Base-by-base conservation (phyloP, 2,888 invertebrate genomes). In the Rhodophaea formosa region DNA sequence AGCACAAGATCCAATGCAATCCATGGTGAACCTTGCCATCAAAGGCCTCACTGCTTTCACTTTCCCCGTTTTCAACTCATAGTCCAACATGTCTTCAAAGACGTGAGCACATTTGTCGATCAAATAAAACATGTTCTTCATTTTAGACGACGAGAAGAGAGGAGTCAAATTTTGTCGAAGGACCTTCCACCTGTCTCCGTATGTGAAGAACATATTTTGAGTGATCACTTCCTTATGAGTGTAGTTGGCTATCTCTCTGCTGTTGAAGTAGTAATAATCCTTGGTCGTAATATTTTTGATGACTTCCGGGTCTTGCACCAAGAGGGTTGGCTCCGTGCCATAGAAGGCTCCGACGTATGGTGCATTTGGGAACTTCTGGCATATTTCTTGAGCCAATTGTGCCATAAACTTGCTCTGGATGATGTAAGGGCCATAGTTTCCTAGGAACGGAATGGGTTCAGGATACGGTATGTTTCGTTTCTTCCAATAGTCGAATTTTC, bases 81-180 rank as follows among this genome's bases (percentile, higher is more conserved):
- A 54, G 10, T 75, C 68, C 0, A 84, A 59, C 46, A 78, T 54
- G 0, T 65, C 62, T 62, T 84, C 79, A 2, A 80, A 69, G 0
- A 42, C 57, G 2, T 64, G 53, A 3, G 67, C 56, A 57, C 76
- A 79, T 7, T 72, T 71, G 30, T 76, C 67, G 1, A 85, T 77
- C 30, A 85, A 68, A 62, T 74, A 56, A 49, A 80, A 86, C 84
- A 86, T 85, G 7, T 77, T 80, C 59, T 72, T 84, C 73, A 85
- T 80, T 66, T 85, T 86, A 0, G 76, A 65, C 0, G 79, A 73
- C 1, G 86, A 70, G 62, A 85, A 87, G 0, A 86, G 57, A 0
- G 81, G 79, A 0, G 80, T 77, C 7, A 83, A 57, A 53, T 82
- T 84, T 53, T 85, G 84, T 0, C 86, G 66, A 0, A 79, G 16